Conservation (phyloP, 2,113 vertebrate genomes). For the Mesembrinibis cayennensis region DNA sequence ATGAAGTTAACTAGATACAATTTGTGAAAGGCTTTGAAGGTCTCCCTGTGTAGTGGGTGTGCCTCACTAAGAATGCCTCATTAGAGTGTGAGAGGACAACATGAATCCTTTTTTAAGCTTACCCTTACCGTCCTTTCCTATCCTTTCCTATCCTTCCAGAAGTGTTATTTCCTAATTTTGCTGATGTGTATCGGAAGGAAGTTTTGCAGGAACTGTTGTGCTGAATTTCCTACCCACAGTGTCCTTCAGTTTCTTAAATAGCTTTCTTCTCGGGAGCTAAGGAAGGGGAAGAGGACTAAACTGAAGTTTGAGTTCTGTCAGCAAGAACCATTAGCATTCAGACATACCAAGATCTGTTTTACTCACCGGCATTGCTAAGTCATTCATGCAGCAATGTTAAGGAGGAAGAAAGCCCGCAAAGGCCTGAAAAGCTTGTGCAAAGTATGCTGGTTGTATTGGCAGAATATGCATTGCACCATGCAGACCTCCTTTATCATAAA, state of each 20-base stretch:
- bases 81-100: neutral
- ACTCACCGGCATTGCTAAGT: neutral
- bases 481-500: slow-evolving; percentile 36
- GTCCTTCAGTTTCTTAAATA: neutral
- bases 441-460: neutral
- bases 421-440: neutral
- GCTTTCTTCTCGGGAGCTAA: neutral
- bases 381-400: neutral
- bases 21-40: neutral
- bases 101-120: neutral
- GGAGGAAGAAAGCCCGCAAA: neutral
- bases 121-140: neutral
- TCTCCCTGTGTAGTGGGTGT: neutral
- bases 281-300: neutral
- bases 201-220: neutral
- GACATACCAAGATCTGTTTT: neutral
- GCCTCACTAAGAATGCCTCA: neutral
- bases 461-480: neutral
- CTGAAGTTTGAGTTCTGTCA: neutral
- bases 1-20: neutral
- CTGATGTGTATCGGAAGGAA: neutral
- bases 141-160: neutral
- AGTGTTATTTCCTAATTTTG: neutral
- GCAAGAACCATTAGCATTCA: neutral
- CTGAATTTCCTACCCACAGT: neutral